A percentile compares a stretch with the other conserved stretches of the same genome.
These are phyloP conservation scores for Phortica okadai DNA, from an alignment of 2,888 invertebrate species.

Conservation along the genomic window DNA sequence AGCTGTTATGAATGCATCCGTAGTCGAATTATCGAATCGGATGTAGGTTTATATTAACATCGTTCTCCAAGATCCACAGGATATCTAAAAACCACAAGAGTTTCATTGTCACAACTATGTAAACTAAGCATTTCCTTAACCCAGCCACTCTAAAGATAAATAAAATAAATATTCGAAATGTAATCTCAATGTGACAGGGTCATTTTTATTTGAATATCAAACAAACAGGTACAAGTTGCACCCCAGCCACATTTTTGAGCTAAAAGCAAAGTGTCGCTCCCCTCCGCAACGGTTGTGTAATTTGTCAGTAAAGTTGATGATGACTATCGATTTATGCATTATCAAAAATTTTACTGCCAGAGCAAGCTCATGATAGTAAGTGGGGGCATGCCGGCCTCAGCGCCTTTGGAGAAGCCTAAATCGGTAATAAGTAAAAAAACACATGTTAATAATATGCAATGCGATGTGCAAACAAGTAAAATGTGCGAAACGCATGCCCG, in stretches of 20 bases:
- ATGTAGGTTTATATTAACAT: no score
- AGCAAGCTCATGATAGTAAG: constrained; percentile 71
- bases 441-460: not conserved
- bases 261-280: constrained; percentile 35
- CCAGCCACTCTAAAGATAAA: not conserved
- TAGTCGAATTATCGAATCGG: no score
- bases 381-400: constrained; percentile 84
- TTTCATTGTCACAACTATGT: no score
- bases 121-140: no score
- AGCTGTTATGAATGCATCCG: no score
- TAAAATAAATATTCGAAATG: not conserved
- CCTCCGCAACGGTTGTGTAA: not conserved
- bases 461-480: no score
- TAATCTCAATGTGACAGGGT: constrained; percentile 13
- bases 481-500: not conserved
- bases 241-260: constrained; percentile 23
- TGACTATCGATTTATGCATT: constrained; percentile 1
- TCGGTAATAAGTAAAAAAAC: constrained; percentile 33
- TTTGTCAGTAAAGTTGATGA: not conserved
- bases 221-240: constrained; percentile 13
- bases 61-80: no score
- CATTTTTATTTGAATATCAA: constrained; percentile 28
- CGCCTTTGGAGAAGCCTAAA: constrained; percentile 82
- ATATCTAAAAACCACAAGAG: no score
- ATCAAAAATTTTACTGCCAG: constrained; percentile 68